Evolutionary conservation across 2,888 invertebrate genomes (phyloP).

Genomic region (Copidosoma aretas): DNA sequence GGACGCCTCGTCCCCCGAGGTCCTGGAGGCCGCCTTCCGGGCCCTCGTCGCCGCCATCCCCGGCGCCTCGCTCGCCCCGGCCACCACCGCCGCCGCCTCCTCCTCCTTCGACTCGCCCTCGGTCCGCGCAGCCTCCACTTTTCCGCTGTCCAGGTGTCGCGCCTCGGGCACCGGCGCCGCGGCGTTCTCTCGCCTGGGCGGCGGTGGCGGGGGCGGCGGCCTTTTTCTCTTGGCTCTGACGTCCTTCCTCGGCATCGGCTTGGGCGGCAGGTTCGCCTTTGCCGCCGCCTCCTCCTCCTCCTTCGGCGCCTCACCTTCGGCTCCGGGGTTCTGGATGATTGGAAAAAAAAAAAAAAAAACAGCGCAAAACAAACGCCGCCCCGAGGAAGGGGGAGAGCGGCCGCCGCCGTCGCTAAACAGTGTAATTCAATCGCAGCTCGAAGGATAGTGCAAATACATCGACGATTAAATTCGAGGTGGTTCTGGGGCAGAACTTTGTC

Average conservation of each 20-base stretch:
- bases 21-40: conserved; percentile 26
- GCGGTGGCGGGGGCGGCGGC: conserved; percentile 62
- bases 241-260: conserved; percentile 60
- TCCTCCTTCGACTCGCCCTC: background rate
- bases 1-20: conserved; percentile 27
- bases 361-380: too few relatives aligned
- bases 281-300: conserved; percentile 1
- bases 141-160: conserved; percentile 6
- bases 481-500: too few relatives aligned
- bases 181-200: conserved; percentile 50
- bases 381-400: too few relatives aligned
- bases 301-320: background rate
- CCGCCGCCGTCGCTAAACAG: too few relatives aligned
- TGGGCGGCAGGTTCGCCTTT: conserved; percentile 54
- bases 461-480: too few relatives aligned
- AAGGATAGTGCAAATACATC: too few relatives aligned
- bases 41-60: conserved; percentile 56
- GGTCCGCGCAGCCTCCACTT: background rate
- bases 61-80: conserved; percentile 51
- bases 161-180: conserved; percentile 41
- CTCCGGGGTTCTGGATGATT: conserved; percentile 49
- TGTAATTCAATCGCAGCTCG: too few relatives aligned
- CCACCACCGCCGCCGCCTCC: background rate
- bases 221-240: conserved; percentile 56
- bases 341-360: too few relatives aligned